These are phyloP conservation scores for Bombus waltoni DNA, from an alignment of 1,140 invertebrate genomes.

Conservation along the genomic window DNA sequence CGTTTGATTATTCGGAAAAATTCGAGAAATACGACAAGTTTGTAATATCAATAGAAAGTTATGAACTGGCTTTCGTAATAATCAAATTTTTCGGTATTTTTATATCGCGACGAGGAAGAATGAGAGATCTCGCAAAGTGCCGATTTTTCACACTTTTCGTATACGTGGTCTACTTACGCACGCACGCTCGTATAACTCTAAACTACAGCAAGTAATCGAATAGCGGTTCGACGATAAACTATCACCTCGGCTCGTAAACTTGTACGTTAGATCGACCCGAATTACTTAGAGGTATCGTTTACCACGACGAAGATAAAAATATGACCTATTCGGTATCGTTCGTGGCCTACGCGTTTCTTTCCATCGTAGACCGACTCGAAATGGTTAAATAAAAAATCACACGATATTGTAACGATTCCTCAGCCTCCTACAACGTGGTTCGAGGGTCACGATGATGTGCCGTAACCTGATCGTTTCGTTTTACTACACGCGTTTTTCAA, in stretches of 20 bases:
- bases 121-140: not conserved
- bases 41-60: too few relatives aligned
- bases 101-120: not conserved
- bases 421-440: not conserved
- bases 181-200: conserved; percentile 14
- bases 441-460: not conserved
- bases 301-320: conserved; percentile 6
- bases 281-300: conserved; percentile 45
- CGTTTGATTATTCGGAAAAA: too few relatives aligned
- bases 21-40: too few relatives aligned
- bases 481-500: not conserved
- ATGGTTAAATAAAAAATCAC: not conserved
- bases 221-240: conserved; percentile 45
- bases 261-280: conserved; percentile 28
- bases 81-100: too few relatives aligned
- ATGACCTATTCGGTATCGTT: not conserved
- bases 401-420: not conserved
- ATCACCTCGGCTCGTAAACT: conserved; percentile 28
- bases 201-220: conserved; percentile 44
- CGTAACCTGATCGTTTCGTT: not conserved
- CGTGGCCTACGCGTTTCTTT: not conserved
- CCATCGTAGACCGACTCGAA: not conserved
- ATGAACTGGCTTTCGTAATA: too few relatives aligned
- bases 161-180: not conserved
- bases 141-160: not conserved